phyloP scores from a whole-genome alignment of 2,888 invertebrate genomes.

The Amphiduros pacificus region DNA sequence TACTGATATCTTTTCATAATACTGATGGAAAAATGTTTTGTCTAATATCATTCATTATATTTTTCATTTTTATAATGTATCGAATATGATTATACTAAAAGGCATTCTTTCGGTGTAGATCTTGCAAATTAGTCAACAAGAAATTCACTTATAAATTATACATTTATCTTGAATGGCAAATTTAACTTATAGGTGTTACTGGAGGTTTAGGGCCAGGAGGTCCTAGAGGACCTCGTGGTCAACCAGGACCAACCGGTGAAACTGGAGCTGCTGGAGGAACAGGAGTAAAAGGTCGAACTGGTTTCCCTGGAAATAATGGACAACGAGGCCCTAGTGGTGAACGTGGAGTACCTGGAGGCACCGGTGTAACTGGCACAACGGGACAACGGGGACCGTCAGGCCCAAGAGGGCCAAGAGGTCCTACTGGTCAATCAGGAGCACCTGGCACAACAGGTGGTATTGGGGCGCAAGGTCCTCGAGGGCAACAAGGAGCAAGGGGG shows the following conservation, averaged over 20 bases:
- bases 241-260: conserved; percentile 21
- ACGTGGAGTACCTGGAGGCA: conserved; percentile 27
- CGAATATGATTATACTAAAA: no score
- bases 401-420: conserved; percentile 11
- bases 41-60: no score
- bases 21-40: no score
- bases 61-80: no score
- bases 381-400: conserved; percentile 19
- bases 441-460: conserved; percentile 13
- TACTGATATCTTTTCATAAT: no score
- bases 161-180: not conserved
- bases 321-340: conserved; percentile 30
- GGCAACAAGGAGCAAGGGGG: conserved; percentile 20
- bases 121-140: not conserved
- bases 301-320: conserved; percentile 23
- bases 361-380: conserved; percentile 20
- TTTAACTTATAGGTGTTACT: no score
- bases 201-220: conserved; percentile 19
- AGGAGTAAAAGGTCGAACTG: conserved; percentile 14
- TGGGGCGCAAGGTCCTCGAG: conserved; percentile 20
- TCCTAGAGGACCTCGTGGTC: conserved; percentile 1
- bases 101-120: no score
- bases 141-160: not conserved
- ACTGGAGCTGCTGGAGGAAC: conserved; percentile 23
- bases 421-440: conserved; percentile 1